Conservation (phyloP, 2,797 vertebrate species). For the Varecia variegata region DNA sequence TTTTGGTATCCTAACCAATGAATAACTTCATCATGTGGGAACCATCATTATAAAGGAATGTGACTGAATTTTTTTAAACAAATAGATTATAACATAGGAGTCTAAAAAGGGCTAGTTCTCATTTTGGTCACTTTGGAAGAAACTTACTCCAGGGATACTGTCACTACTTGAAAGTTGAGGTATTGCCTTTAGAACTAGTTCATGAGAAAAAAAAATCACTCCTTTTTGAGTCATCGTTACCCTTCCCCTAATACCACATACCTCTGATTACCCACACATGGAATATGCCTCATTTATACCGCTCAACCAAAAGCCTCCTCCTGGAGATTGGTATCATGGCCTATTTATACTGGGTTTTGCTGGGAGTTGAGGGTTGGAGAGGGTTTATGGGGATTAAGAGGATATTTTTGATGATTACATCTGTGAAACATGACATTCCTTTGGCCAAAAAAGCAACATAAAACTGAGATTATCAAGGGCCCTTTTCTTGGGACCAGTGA, state of each 20-base stretch:
- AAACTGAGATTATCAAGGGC: neutral
- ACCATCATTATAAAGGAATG: constrained; percentile 41
- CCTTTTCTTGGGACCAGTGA: neutral
- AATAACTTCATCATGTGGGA: constrained; percentile 16
- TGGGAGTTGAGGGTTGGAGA: neutral
- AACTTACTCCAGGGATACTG: neutral
- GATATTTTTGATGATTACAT: constrained; percentile 53
- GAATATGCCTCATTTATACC: neutral
- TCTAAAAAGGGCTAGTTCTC: constrained; percentile 46
- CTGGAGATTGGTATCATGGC: neutral
- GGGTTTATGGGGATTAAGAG: neutral
- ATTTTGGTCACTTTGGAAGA: neutral
- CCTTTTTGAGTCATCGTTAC: neutral
- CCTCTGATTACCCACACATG: neutral
- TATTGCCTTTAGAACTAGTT: neutral
- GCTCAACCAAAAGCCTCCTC: neutral
- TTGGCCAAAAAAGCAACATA: neutral
- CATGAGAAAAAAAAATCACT: neutral
- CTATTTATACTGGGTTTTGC: neutral
- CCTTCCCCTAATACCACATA: neutral
- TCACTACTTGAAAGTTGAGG: neutral
- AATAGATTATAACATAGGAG: neutral
- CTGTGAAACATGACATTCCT: constrained; percentile 33
- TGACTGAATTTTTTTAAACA: constrained; percentile 37
- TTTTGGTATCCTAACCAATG: constrained; percentile 41